Conservation (phyloP, 2,113 vertebrate genomes). For the Notarius lentiginosus region DNA sequence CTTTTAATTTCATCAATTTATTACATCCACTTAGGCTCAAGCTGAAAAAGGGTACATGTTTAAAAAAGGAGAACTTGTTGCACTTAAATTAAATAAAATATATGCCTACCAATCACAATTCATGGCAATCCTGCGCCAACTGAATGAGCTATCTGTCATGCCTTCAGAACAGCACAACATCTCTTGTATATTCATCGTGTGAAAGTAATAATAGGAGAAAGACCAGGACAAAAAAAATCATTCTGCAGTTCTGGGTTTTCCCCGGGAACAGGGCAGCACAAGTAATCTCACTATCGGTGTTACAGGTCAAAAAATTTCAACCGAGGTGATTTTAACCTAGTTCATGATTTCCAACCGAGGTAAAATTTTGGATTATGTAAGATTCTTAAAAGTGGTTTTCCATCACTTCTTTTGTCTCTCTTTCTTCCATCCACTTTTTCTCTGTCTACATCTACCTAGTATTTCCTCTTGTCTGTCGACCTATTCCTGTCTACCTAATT, state of each 20-base stretch:
- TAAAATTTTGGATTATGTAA: too few relatives aligned
- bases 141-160: background rate
- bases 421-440: too few relatives aligned
- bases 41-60: background rate
- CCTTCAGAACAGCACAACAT: background rate
- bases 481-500: too few relatives aligned
- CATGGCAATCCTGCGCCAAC: too few relatives aligned
- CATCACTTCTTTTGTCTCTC: too few relatives aligned
- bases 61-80: background rate
- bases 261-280: background rate
- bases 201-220: background rate
- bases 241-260: slow-evolving; percentile 6
- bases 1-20: background rate
- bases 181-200: background rate
- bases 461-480: too few relatives aligned
- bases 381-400: too few relatives aligned
- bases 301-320: too few relatives aligned
- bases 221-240: background rate
- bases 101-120: background rate
- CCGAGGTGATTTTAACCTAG: too few relatives aligned
- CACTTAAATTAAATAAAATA: background rate
- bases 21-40: background rate
- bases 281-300: background rate
- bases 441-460: too few relatives aligned
- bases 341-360: too few relatives aligned